phyloP scores from a whole-genome alignment of 37 sponge, comb jelly and placozoan species.

The Ephydatia muelleri region DNA sequence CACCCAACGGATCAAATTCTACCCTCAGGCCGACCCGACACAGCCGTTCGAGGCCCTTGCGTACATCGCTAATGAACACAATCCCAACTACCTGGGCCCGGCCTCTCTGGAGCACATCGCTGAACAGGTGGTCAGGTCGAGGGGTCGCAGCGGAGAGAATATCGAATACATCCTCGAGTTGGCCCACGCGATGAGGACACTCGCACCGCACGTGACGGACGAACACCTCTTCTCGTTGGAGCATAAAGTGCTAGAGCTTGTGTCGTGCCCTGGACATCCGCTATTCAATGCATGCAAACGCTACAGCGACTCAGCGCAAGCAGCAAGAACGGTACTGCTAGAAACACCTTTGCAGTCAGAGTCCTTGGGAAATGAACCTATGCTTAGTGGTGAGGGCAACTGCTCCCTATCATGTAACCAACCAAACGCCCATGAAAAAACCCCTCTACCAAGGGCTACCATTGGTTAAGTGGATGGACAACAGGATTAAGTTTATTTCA shows the following conservation, averaged over 20 bases:
- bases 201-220: slow-evolving; percentile 48
- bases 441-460: no score
- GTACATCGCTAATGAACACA: slow-evolving; percentile 83
- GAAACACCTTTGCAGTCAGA: no score
- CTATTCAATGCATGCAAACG: background rate
- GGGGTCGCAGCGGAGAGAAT: slow-evolving; percentile 87
- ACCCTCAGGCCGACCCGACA: slow-evolving; percentile 29
- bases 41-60: slow-evolving; percentile 61
- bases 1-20: slow-evolving; percentile 59
- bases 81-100: slow-evolving; percentile 84
- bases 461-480: no score
- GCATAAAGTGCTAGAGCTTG: slow-evolving; percentile 51
- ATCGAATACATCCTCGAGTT: slow-evolving; percentile 85
- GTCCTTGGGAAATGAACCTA: no score
- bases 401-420: no score
- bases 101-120: slow-evolving; percentile 68
- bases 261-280: background rate
- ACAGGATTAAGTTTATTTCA: no score
- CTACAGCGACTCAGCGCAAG: no score
- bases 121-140: slow-evolving; percentile 57
- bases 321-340: no score
- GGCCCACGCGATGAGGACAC: slow-evolving; percentile 66
- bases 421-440: no score
- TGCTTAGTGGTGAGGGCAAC: no score
- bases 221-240: slow-evolving; percentile 69